Conservation (phyloP, 2,797 vertebrate species). For the Diplodus sargus region DNA sequence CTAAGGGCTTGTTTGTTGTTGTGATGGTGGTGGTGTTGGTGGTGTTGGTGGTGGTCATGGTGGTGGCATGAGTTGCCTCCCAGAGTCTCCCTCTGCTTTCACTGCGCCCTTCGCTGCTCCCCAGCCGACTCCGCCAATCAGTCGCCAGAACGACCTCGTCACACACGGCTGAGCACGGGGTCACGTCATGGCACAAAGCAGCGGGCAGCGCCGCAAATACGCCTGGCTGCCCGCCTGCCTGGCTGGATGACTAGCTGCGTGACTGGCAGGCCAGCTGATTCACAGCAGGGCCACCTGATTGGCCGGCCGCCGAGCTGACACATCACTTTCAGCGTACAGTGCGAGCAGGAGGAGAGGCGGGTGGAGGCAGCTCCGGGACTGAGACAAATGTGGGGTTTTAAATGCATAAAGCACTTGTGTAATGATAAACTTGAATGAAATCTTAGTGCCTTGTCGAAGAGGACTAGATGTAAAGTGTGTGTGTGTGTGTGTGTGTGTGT, state of each 20-base stretch:
- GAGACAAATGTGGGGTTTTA: slow-evolving; percentile 43
- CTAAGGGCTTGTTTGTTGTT: slow-evolving; percentile 25
- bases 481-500: not conserved
- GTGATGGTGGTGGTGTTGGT: not conserved
- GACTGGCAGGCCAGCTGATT: slow-evolving; percentile 42
- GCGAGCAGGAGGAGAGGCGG: slow-evolving; percentile 6
- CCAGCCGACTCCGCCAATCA: not conserved
- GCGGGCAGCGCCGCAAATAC: slow-evolving; percentile 7
- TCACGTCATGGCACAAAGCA: slow-evolving; percentile 12
- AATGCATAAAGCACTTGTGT: slow-evolving; percentile 75
- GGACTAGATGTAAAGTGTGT: slow-evolving; percentile 13
- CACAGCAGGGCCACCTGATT: slow-evolving; percentile 36
- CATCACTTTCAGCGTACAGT: slow-evolving; percentile 25
- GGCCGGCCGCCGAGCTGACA: slow-evolving; percentile 31
- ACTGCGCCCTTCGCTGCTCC: not conserved
- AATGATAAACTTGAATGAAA: slow-evolving; percentile 92
- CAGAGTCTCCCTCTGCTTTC: not conserved
- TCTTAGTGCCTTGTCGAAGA: slow-evolving; percentile 92
- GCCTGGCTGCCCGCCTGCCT: not conserved
- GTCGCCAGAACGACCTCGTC: slow-evolving; percentile 20
- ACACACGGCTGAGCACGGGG: slow-evolving; percentile 16
- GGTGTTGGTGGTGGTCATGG: not conserved
- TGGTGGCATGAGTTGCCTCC: slow-evolving; percentile 4
- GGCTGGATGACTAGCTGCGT: not conserved
- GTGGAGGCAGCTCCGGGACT: slow-evolving; percentile 22